A percentile compares a stretch with the other conserved stretches of the same genome.
Evolutionary conservation across 1,140 invertebrate species (phyloP).

Genomic region (Ceratoteleas bidentatus): DNA sequence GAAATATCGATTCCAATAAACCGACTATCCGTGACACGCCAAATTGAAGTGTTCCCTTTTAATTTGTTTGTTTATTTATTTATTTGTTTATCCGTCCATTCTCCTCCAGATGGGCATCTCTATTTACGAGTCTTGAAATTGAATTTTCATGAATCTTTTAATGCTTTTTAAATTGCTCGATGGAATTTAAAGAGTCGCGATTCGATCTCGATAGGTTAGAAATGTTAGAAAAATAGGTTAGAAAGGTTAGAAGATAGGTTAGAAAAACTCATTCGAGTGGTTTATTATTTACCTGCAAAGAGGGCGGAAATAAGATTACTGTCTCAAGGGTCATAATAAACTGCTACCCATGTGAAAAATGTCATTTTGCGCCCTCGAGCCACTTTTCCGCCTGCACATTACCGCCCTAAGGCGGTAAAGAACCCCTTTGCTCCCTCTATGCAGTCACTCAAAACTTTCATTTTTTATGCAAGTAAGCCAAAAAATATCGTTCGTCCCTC

Average conservation of each 20-base stretch:
- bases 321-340: too few relatives aligned
- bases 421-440: too few relatives aligned
- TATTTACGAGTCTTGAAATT: constrained; percentile 38
- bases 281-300: background rate
- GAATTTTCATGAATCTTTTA: constrained; percentile 42
- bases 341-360: too few relatives aligned
- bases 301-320: too few relatives aligned
- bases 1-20: constrained; percentile 34
- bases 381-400: too few relatives aligned
- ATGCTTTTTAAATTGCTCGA: background rate
- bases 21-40: constrained; percentile 9
- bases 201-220: background rate
- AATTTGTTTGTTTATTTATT: background rate
- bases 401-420: too few relatives aligned
- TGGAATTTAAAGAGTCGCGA: too few relatives aligned
- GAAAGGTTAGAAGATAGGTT: background rate
- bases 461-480: too few relatives aligned
- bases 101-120: constrained; percentile 25
- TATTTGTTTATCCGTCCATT: constrained; percentile 5
- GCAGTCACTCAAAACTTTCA: too few relatives aligned
- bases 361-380: too few relatives aligned
- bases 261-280: background rate
- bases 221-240: background rate
- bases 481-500: too few relatives aligned
- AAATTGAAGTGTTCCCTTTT: constrained; percentile 8